Base-by-base conservation (phyloP, 2,113 vertebrate genomes). In the Gallinago jamesoni region DNA sequence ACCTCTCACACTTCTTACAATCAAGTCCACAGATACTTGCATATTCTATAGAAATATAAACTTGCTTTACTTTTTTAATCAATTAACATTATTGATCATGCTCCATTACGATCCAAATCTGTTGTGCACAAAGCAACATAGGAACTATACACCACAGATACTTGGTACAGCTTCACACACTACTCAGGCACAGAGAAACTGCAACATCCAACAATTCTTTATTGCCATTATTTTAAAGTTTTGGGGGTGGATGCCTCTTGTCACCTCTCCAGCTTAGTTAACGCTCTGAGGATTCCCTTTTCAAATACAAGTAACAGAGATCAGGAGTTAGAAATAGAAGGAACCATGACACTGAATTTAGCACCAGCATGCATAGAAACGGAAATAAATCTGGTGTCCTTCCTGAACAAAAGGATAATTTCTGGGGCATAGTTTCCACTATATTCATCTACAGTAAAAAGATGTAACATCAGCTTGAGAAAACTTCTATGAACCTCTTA, bases 101-200 rank as follows among this genome's bases (percentile, higher is more conserved):
- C 55, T 90, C 43, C 45, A 59, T 25, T 10, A 25, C 33, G 33
- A 30, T 2, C 31, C 16, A 63, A 41, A 41, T 19, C 52, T 47
- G 33, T 6, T 52, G n/a, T 14, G 39, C 39, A 22, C 0, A 0
- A 27, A 56, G 15, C 31, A 17, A 39, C 17, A 24, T 0, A 50
- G 20, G 10, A 78, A 33, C 53, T 30, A 19, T 25, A 16, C 3
- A 56, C 2, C 35, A 56, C 31, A 21, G 25, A 47, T 14, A 72
- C 7, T 35, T 7, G 45, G 33, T 7, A n/a, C 12, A 81, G 47
- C 48, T 64, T 73, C 73, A 35, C 22, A 35, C 53, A 35, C n/a
- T 31, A 20, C 39, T 17, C 17, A 6, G 8, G 20, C 3, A 7
- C 13, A 10, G 37, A 72, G 43, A 53, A 82, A 31, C 41, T 30